Conservation (phyloP, 1,140 invertebrate genomes). For the Hyles euphorbiae region DNA sequence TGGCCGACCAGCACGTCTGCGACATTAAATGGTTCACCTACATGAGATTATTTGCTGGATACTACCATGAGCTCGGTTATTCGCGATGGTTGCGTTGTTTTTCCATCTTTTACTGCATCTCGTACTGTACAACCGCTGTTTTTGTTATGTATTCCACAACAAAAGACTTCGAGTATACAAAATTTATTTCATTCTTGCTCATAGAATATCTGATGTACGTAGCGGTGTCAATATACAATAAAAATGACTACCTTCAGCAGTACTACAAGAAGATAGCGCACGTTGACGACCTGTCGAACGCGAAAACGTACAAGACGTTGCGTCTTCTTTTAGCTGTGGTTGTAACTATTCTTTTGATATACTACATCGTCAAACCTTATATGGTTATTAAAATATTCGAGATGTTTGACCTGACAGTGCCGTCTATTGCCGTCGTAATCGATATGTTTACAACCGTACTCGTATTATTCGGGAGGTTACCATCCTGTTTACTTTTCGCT, state of each 20-base stretch:
- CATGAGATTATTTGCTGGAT: not conserved
- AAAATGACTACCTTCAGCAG: not conserved
- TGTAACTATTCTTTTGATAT: not conserved
- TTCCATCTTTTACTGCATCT: not conserved
- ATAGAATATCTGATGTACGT: not conserved
- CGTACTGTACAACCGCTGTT: no score
- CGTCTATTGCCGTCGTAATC: no score
- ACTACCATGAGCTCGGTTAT: not conserved
- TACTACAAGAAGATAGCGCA: not conserved
- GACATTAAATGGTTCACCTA: not conserved
- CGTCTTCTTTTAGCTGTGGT: not conserved
- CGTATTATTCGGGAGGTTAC: not conserved
- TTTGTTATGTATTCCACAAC: no score
- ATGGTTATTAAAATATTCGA: no score
- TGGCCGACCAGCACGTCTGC: not conserved
- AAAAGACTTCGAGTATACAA: no score
- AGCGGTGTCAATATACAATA: not conserved
- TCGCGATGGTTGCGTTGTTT: not conserved
- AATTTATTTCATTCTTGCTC: no score
- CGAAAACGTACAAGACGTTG: not conserved
- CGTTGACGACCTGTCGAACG: not conserved
- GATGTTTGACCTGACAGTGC: not conserved
- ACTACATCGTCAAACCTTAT: not conserved
- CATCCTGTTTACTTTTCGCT: not conserved
- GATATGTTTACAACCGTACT: no score